Evolutionary conservation across 2,888 invertebrate genomes (phyloP).

Genomic region (Epinotia bilunana): DNA sequence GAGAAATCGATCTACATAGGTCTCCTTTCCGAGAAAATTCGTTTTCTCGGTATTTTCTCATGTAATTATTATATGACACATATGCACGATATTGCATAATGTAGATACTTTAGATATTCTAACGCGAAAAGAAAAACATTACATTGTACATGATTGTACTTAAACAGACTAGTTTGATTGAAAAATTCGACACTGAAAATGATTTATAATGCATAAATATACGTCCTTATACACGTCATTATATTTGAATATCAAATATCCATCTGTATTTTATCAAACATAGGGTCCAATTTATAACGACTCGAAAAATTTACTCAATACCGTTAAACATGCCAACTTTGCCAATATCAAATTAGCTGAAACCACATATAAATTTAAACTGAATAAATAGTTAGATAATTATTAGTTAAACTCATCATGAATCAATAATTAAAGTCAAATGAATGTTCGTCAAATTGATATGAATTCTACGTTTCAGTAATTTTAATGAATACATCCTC

Average conservation of each 20-base stretch:
- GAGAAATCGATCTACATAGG: no score
- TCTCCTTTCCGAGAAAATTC: no score
- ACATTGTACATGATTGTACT: neutral
- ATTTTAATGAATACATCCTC: neutral
- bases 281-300: no score
- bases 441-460: neutral
- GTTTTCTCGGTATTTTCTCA: no score
- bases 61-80: slow-evolving; percentile 16
- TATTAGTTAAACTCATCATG: neutral
- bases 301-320: no score
- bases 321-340: no score
- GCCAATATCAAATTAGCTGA: no score
- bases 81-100: slow-evolving; percentile 14
- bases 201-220: neutral
- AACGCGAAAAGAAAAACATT: neutral
- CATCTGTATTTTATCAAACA: no score
- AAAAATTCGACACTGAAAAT: neutral
- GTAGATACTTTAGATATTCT: neutral
- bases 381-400: no score
- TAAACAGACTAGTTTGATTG: neutral
- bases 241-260: no score
- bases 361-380: no score
- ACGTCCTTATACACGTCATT: neutral
- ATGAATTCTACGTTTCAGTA: neutral
- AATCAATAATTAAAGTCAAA: neutral